Percentiles rank a stretch among this genome's conserved stretches.
phyloP scores from a whole-genome alignment of 1,140 invertebrate genomes.

The Ylistrum balloti region DNA sequence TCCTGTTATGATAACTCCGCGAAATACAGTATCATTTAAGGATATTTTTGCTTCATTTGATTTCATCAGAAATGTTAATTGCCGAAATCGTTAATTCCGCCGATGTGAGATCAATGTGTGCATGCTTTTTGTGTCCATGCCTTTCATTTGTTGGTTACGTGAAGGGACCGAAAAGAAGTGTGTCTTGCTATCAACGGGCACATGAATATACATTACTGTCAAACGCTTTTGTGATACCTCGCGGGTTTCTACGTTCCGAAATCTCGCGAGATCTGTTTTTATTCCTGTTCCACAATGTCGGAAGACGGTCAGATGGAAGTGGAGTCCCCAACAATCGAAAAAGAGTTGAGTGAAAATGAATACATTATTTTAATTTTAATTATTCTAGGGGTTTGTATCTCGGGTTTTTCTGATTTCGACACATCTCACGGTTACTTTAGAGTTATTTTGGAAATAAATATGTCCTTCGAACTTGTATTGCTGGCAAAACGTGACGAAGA shows the following conservation, averaged over 20 bases:
- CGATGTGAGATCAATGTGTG: too few species aligned
- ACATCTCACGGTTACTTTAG: background rate
- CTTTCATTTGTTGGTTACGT: too few species aligned
- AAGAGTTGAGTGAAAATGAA: slow-evolving; percentile 31
- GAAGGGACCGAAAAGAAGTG: too few species aligned
- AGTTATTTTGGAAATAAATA: slow-evolving; percentile 43
- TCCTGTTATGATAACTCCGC: too few species aligned
- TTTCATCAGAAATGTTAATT: too few species aligned
- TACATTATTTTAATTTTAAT: background rate
- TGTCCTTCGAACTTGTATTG: background rate
- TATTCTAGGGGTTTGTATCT: background rate
- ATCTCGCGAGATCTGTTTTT: slow-evolving; percentile 51
- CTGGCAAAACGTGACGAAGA: too few species aligned
- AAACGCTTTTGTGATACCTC: background rate
- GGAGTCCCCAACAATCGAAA: slow-evolving; percentile 41
- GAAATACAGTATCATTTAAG: too few species aligned
- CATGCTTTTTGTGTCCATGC: too few species aligned
- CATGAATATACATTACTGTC: background rate
- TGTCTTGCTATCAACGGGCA: too few species aligned
- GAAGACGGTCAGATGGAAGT: slow-evolving; percentile 52
- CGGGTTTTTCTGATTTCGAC: background rate
- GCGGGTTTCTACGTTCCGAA: slow-evolving; percentile 17
- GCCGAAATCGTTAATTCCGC: too few species aligned
- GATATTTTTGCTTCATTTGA: too few species aligned
- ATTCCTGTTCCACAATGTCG: slow-evolving; percentile 44